Conservation (phyloP, 64 coral and sea anemone species). For the Pocillopora damicornis region DNA sequence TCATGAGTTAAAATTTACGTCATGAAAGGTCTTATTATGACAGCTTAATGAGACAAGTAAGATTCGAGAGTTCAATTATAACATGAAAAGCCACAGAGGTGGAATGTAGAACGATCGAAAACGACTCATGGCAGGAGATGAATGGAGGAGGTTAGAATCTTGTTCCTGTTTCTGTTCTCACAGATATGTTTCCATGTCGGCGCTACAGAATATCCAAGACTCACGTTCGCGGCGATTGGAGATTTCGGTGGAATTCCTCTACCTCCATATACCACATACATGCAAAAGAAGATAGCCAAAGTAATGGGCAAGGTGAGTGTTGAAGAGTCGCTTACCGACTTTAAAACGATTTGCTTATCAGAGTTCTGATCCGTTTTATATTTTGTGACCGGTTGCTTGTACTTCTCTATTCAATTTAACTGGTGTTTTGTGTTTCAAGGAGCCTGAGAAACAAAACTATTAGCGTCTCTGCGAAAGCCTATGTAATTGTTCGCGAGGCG, state of each 20-base stretch:
- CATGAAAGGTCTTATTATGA: background rate
- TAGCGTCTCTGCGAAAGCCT: background rate
- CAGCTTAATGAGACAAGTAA: constrained; percentile 7
- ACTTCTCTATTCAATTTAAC: background rate
- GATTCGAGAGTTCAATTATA: constrained; percentile 3
- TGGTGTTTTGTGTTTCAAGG: background rate
- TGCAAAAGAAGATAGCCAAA: constrained; percentile 60
- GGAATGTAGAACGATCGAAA: background rate
- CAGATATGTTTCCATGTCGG: constrained; percentile 27
- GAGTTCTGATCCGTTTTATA: background rate
- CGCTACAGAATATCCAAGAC: constrained; percentile 3
- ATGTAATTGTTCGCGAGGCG: background rate
- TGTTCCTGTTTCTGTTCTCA: constrained; percentile 37
- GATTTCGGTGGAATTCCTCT: constrained; percentile 64
- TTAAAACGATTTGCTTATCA: background rate
- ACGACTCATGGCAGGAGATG: constrained; percentile 59
- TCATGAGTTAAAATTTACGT: background rate
- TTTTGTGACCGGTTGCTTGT: constrained; percentile 24
- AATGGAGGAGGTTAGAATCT: constrained; percentile 63
- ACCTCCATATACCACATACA: constrained; percentile 58
- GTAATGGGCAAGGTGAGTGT: constrained; percentile 69
- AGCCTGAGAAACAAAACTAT: background rate
- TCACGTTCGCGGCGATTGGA: constrained; percentile 71
- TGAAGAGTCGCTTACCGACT: background rate
- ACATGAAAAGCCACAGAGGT: background rate